Base-by-base conservation (phyloP, 2,797 vertebrate species). In the Propithecus perrieri region DNA sequence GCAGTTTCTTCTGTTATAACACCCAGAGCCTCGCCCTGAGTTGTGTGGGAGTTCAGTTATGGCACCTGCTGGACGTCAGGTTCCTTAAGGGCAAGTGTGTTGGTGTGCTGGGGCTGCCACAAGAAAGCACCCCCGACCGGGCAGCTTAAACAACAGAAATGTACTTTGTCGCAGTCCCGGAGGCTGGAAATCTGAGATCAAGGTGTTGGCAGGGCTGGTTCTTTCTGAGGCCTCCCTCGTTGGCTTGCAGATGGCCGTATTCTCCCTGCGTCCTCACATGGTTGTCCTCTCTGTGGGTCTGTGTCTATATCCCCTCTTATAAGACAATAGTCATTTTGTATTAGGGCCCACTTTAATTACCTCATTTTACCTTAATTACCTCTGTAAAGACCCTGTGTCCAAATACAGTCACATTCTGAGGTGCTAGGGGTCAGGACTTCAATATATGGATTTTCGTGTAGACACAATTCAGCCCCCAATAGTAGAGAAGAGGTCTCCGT, bases 1-100 rank as follows among this genome's bases (percentile, higher is more conserved):
- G 53, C 22, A 1, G 63, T 57, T 96, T 95, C 97, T 97, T 69
- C 87, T 17, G 65, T 89, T 7, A 72, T 72, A 87, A 81, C 10
- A 91, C 43, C 92, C 10, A 79, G 69, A 90, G 94, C 75, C 55
- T 50, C 90, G 84, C 91, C 84, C 65, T 89, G 93, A 0, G 18
- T 89, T 97, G 57, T 43, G 26, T 15, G 33, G 5, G 69, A n/a
- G 33, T 53, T 53, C 38, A 48, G 30, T 81, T 88, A 35, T 61
- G 41, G 30, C 57, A 46, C 91, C 90, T 43, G 85, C 48, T 95
- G 2, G 50, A 7, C n/a, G 85, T 95, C 69, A 11, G 0, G 17
- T 43, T 57, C 75, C 43, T 7, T 57, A 24, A 33, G 79, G 91
- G 93, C 59, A 72, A 41, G 93, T 78, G 55, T 0, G 0, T 3